Base-by-base conservation (phyloP, 2,888 invertebrate genomes). In the Callyntrura guangdongensis region DNA sequence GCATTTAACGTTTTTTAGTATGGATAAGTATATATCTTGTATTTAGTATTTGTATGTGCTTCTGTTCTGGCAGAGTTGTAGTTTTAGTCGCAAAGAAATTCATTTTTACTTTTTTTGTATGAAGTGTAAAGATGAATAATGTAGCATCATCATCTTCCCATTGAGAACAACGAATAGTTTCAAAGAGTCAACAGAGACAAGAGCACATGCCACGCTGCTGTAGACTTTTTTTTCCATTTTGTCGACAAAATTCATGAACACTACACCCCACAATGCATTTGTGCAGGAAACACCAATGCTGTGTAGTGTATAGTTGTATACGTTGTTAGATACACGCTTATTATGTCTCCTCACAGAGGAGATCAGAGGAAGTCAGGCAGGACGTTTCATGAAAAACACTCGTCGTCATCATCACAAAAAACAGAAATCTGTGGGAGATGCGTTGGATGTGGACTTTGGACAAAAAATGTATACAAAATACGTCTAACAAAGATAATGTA, bases 341-440 rank as follows among this genome's bases (percentile, higher is more conserved):
- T 82, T 61, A 61, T 61, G 61, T 82, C 59, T 64, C 82, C 36
- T 82, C 22, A 6, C 36, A 59, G 56, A 56, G 56, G 49, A 56
- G 79, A 79, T 79, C 2, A 67, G 25, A 83, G 83, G 83, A 83
- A 74, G 83, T 83, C 49, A 86, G 53, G 69, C 86, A 82, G 88
- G 88, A 88, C 82, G 82, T 74, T 89, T 89, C 74, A 61, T 83
- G 89, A 82, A 89, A 79, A 83, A 88, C 89, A 89, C 49, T 83
- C 36, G 3, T 36, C 2, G 36, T 36, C 79, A 79, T 81, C 82
- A 89, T 74, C 72, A 89, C 61, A 89, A 61, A 25, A n/a, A 45
- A 61, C 36, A 25, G 69, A 84, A 89, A 74, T 89, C 89, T 82
- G 89, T 89, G 82, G 88, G 88, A 89, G 83, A 89, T 83, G 77